Conservation (phyloP, 2,113 vertebrate species). For the Passer montanus region DNA sequence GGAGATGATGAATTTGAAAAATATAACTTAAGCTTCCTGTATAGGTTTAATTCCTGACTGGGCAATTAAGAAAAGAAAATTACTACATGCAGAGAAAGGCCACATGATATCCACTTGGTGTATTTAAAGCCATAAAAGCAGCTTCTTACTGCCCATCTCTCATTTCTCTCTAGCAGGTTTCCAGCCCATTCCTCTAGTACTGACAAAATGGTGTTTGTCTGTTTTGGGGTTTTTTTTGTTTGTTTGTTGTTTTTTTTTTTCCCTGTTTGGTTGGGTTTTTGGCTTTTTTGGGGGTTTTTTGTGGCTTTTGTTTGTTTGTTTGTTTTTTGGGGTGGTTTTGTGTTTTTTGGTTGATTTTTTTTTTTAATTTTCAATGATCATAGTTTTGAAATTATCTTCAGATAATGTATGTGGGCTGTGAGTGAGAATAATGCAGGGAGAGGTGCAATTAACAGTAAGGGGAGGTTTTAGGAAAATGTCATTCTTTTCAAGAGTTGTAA, state of each 20-base stretch:
- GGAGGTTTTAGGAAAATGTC: constrained; percentile 10
- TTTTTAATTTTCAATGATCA: not conserved
- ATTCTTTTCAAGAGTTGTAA: constrained; percentile 5
- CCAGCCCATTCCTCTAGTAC: not conserved
- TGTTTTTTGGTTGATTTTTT: not conserved
- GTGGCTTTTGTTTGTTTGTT: not conserved
- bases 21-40: not conserved
- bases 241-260: too few species aligned
- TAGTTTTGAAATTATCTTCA: constrained; percentile 64
- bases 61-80: not conserved
- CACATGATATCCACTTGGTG: not conserved
- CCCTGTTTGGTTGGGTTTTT: not conserved
- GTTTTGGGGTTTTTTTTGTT: too few species aligned
- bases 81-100: not conserved
- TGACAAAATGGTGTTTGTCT: not conserved
- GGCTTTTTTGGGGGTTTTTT: too few species aligned
- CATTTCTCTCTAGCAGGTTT: not conserved
- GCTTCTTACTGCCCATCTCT: not conserved
- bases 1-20: not conserved
- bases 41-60: not conserved
- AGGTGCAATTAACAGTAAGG: constrained; percentile 39
- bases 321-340: not conserved
- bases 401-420: not conserved
- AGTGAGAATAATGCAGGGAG: constrained; percentile 22
- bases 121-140: not conserved